Evolutionary conservation across 2,888 invertebrate genomes (phyloP).

Genomic region (Oegoconia quadripuncta): DNA sequence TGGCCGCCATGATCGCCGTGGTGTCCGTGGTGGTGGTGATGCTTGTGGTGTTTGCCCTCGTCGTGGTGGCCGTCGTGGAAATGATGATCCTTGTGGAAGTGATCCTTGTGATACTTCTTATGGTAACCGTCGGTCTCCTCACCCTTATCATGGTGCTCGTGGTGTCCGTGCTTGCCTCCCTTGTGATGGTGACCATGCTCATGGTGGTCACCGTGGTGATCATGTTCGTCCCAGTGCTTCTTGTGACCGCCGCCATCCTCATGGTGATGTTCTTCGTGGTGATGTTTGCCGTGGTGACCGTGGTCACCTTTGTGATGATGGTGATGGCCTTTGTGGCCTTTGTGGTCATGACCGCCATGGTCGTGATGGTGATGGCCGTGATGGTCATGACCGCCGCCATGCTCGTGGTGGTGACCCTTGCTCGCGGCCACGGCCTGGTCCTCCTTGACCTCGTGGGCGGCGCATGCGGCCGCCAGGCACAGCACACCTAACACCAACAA

Average conservation of each 20-base stretch:
- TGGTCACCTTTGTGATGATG: slow-evolving; percentile 88
- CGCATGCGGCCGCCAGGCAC: slow-evolving; percentile 56
- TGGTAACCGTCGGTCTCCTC: slow-evolving; percentile 90
- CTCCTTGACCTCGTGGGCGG: slow-evolving; percentile 40
- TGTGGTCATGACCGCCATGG: slow-evolving; percentile 86
- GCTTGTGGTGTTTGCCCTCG: slow-evolving; percentile 89
- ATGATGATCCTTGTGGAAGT: slow-evolving; percentile 92
- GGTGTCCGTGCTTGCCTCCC: slow-evolving; percentile 88
- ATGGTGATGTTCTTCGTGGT: slow-evolving; percentile 84
- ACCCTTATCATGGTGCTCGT: slow-evolving; percentile 91
- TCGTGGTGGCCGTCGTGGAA: slow-evolving; percentile 93
- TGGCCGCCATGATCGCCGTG: slow-evolving; percentile 85
- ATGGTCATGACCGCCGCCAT: slow-evolving; percentile 83
- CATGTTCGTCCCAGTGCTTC: slow-evolving; percentile 87
- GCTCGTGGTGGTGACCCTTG: slow-evolving; percentile 71
- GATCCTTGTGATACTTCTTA: slow-evolving; percentile 92
- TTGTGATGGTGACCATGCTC: slow-evolving; percentile 88
- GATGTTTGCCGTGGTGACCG: slow-evolving; percentile 87
- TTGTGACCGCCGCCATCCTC: slow-evolving; percentile 89
- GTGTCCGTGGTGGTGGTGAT: slow-evolving; percentile 86
- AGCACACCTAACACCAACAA: slow-evolving; percentile 54
- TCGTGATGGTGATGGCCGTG: slow-evolving; percentile 83
- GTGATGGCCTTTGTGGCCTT: slow-evolving; percentile 87
- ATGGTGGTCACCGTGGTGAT: slow-evolving; percentile 86
- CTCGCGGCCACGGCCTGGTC: slow-evolving; percentile 74